Percentiles rank a stretch among this genome's conserved stretches.
Evolutionary conservation across 23 tunicate species (phyloP).

Genomic region (Oikopleura dioica): DNA sequence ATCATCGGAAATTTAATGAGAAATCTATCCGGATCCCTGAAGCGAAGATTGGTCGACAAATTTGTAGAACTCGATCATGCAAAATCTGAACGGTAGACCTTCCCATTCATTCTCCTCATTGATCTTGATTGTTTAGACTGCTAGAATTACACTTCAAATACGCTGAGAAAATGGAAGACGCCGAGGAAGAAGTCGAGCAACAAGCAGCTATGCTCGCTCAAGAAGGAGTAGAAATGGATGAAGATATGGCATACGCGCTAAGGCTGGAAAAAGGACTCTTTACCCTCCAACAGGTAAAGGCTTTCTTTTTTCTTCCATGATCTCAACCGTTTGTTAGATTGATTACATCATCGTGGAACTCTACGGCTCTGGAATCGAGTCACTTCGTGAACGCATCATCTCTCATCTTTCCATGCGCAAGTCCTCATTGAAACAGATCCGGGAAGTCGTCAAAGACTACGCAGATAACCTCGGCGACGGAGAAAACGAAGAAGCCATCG

Average conservation of each 20-base stretch:
- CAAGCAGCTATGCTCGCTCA: constrained; percentile 22
- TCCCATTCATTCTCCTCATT: too few species aligned
- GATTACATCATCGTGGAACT: constrained; percentile 86
- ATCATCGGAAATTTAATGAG: constrained; percentile 58
- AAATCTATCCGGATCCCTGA: constrained; percentile 48
- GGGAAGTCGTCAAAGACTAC: neutral
- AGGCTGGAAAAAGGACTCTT: constrained; percentile 61
- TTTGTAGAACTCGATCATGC: constrained; percentile 57
- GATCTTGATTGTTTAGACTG: too few species aligned
- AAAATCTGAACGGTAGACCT: constrained; percentile 78
- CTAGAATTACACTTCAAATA: constrained; percentile 79
- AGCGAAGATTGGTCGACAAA: constrained; percentile 41
- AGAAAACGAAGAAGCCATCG: neutral
- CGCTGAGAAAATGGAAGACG: constrained; percentile 29
- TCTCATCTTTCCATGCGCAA: neutral
- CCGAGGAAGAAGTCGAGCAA: constrained; percentile 37
- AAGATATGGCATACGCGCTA: constrained; percentile 43
- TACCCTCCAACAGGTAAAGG: constrained; percentile 35
- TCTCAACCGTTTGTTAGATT: neutral
- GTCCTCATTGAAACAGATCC: neutral
- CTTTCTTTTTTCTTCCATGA: neutral
- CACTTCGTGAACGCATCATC: neutral
- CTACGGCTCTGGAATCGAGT: constrained; percentile 27
- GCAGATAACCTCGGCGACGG: neutral
- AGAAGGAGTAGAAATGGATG: constrained; percentile 35